phyloP scores from a whole-genome alignment of 2,888 invertebrate species.

The Hirtodrosophila trivittata region DNA sequence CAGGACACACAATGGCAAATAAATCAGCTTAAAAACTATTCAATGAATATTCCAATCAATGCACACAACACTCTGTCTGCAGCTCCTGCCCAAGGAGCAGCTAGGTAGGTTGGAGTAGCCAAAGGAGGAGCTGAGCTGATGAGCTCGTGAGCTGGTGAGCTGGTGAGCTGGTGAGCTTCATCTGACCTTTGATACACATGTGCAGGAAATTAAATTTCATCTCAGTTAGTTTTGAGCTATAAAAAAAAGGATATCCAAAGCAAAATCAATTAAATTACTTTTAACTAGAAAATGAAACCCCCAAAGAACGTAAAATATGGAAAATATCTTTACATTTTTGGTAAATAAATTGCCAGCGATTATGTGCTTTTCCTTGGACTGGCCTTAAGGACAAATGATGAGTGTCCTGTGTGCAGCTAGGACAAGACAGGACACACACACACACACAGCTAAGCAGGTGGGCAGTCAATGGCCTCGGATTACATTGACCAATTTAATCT shows the following conservation, averaged over 20 bases:
- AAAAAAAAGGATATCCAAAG: slow-evolving; percentile 11
- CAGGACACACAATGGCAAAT: slow-evolving; percentile 67
- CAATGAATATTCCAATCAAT: slow-evolving; percentile 82
- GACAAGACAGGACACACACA: slow-evolving; percentile 10
- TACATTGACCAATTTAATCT: slow-evolving; percentile 70
- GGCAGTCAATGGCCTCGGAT: slow-evolving; percentile 63
- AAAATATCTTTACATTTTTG: slow-evolving; percentile 43
- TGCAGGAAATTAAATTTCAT: slow-evolving; percentile 62
- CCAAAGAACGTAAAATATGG: too few relatives aligned
- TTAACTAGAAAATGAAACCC: not conserved
- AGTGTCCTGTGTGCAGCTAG: slow-evolving; percentile 5
- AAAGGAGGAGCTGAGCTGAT: slow-evolving; percentile 26
- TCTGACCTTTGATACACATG: slow-evolving; percentile 37
- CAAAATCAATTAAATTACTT: slow-evolving; percentile 1
- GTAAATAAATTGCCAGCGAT: slow-evolving; percentile 31
- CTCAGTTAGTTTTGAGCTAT: slow-evolving; percentile 5
- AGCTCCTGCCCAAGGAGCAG: not conserved
- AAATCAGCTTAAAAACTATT: slow-evolving; percentile 81
- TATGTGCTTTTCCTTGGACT: slow-evolving; percentile 41
- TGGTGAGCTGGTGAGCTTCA: slow-evolving; percentile 13
- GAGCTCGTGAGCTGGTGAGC: slow-evolving; percentile 42
- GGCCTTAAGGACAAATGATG: slow-evolving; percentile 55
- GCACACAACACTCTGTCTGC: slow-evolving; percentile 47
- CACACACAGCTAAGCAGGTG: not conserved
- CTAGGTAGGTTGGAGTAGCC: not conserved